phyloP scores from a whole-genome alignment of 2,888 invertebrate species.

The Carpatolechia fugitivella region DNA sequence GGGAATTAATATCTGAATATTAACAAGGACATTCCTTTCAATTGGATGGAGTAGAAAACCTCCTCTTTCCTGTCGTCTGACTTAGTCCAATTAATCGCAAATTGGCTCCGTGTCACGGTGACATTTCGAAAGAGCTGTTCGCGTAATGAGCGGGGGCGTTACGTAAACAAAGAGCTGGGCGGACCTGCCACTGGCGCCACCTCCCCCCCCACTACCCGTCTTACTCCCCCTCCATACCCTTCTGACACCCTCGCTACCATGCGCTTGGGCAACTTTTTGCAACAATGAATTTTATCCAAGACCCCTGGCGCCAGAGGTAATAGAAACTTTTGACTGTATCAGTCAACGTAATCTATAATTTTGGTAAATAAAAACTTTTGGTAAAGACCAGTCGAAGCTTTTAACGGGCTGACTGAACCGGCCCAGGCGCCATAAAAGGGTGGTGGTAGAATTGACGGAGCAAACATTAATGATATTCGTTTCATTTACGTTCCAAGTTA shows the following conservation, averaged over 20 bases:
- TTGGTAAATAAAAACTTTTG: not conserved
- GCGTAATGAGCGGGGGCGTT: conserved; percentile 71
- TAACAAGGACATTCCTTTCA: conserved; percentile 5
- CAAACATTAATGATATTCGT: conserved; percentile 71
- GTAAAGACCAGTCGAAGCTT: not conserved
- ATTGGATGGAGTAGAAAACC: not conserved
- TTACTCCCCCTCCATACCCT: conserved; percentile 31
- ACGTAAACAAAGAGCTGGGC: conserved; percentile 77
- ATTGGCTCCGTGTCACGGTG: conserved; percentile 29
- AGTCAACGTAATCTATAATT: not conserved
- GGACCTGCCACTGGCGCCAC: conserved; percentile 66
- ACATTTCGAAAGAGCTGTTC: conserved; percentile 52
- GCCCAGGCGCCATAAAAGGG: conserved; percentile 51
- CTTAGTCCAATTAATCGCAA: conserved; percentile 22
- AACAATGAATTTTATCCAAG: conserved; percentile 29
- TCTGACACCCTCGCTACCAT: conserved; percentile 41
- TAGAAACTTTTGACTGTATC: not conserved
- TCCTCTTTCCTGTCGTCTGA: conserved; percentile 9
- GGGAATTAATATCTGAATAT: conserved; percentile 5
- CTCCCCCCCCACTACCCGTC: conserved; percentile 36
- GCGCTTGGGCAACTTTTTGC: conserved; percentile 65
- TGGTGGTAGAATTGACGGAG: conserved; percentile 47
- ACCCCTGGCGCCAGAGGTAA: conserved; percentile 37
- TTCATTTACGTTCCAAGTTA: conserved; percentile 67
- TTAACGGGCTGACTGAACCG: conserved; percentile 24